A percentile compares a stretch with the other conserved stretches of the same genome.
These are phyloP conservation scores for Phalloptychus januarius DNA, from an alignment of 2,797 vertebrate genomes.

Conservation along the genomic window DNA sequence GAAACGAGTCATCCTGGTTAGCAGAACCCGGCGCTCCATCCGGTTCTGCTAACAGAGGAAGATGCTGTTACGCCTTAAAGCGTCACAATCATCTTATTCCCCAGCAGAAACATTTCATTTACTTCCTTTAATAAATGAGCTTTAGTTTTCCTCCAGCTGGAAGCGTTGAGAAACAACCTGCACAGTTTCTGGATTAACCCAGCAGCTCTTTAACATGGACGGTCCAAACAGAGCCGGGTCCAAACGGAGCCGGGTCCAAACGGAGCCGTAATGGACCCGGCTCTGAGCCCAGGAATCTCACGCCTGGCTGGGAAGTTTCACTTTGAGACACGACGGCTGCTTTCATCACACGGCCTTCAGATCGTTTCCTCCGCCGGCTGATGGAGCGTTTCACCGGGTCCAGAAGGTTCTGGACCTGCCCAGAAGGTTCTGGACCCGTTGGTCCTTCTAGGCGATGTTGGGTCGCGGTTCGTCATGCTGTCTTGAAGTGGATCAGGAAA, in stretches of 20 bases:
- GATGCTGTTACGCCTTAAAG: no score
- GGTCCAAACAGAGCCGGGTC: no score
- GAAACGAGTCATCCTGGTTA: not conserved
- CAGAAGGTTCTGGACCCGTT: not conserved
- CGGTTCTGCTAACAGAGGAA: no score
- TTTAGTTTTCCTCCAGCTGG: not conserved
- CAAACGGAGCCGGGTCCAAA: no score
- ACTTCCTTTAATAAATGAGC: not conserved
- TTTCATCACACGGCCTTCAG: not conserved
- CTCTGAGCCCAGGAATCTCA: not conserved
- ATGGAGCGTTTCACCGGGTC: not conserved
- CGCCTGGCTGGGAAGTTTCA: not conserved
- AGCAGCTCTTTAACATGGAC: fast-evolving
- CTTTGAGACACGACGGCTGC: not conserved
- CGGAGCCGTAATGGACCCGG: not conserved
- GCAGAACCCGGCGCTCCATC: no score
- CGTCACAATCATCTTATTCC: no score
- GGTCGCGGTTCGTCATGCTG: not conserved
- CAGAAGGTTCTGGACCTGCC: not conserved
- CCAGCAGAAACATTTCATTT: no score
- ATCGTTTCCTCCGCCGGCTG: not conserved
- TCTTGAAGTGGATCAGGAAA: not conserved
- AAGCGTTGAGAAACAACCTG: not conserved
- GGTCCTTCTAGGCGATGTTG: not conserved
- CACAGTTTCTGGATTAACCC: not conserved